Evolutionary conservation across 2,113 vertebrate genomes (phyloP).

Genomic region (Sylvilagus bachmani): DNA sequence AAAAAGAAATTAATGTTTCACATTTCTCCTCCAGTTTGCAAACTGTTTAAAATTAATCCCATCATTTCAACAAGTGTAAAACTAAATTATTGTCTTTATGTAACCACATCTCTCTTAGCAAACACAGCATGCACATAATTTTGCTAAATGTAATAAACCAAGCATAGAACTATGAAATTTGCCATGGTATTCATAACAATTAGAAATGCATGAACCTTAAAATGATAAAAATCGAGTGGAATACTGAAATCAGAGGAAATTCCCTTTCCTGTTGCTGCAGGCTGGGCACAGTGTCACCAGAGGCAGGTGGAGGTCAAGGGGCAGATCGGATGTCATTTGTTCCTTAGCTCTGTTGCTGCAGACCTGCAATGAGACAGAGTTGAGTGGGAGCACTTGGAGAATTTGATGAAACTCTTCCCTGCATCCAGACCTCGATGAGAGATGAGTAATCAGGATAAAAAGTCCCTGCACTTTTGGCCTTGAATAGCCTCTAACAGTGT

Average conservation of each 20-base stretch:
- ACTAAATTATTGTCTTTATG: slow-evolving; percentile 91
- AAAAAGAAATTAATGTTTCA: slow-evolving; percentile 79
- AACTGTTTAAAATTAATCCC: slow-evolving; percentile 91
- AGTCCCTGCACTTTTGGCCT: not conserved
- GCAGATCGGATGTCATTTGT: not conserved
- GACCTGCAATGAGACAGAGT: not conserved
- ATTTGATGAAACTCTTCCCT: not conserved
- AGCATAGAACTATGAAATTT: slow-evolving; percentile 92
- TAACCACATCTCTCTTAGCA: slow-evolving; percentile 89
- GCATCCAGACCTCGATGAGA: slow-evolving; percentile 1
- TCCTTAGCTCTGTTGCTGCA: not conserved
- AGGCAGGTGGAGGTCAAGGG: not conserved
- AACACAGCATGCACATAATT: slow-evolving; percentile 90
- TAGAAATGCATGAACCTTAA: slow-evolving; percentile 91
- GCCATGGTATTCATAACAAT: slow-evolving; percentile 91
- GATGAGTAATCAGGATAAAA: not conserved
- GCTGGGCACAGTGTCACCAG: slow-evolving; percentile 4
- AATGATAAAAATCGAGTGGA: slow-evolving; percentile 89
- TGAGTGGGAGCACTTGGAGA: not conserved
- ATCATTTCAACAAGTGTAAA: slow-evolving; percentile 92
- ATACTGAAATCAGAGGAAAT: slow-evolving; percentile 84
- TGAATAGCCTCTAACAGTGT: not conserved
- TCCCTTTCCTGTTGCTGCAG: slow-evolving; percentile 53
- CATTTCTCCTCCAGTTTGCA: slow-evolving; percentile 87
- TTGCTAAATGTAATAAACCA: slow-evolving; percentile 92